phyloP scores from a whole-genome alignment of 2,797 vertebrate genomes.

The Chaetodon trifasciatus region DNA sequence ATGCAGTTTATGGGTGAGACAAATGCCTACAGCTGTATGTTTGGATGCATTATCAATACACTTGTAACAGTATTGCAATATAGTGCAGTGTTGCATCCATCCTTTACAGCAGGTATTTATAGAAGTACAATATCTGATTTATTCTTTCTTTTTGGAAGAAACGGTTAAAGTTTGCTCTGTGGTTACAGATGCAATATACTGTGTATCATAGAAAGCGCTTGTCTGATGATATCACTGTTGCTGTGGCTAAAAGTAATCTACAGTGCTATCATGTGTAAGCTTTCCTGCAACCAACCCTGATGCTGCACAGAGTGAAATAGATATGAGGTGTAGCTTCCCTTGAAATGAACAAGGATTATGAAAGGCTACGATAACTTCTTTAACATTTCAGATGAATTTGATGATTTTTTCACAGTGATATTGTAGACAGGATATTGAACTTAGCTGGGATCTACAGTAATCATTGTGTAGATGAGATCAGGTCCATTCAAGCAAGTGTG shows the following conservation, averaged over 20 bases:
- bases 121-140: not conserved
- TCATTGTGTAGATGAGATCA: not conserved
- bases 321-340: not conserved
- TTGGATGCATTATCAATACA: not conserved
- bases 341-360: conserved; percentile 1
- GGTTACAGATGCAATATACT: not conserved
- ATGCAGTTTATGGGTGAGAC: not conserved
- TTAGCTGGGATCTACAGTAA: not conserved
- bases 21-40: not conserved
- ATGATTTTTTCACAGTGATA: conserved; percentile 12
- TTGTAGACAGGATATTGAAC: not conserved
- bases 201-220: not conserved
- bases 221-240: not conserved
- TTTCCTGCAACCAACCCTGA: not conserved
- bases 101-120: not conserved
- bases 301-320: not conserved
- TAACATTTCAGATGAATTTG: not conserved
- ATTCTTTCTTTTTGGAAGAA: not conserved
- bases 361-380: not conserved
- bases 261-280: not conserved
- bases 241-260: not conserved
- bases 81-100: not conserved
- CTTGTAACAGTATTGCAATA: not conserved
- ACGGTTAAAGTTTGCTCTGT: not conserved
- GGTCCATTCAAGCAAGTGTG: not conserved